Evolutionary conservation across 2,888 invertebrate genomes (phyloP), one percentile per base, ranked within the genome.

Genomic region (Latrodectus elegans): DNA sequence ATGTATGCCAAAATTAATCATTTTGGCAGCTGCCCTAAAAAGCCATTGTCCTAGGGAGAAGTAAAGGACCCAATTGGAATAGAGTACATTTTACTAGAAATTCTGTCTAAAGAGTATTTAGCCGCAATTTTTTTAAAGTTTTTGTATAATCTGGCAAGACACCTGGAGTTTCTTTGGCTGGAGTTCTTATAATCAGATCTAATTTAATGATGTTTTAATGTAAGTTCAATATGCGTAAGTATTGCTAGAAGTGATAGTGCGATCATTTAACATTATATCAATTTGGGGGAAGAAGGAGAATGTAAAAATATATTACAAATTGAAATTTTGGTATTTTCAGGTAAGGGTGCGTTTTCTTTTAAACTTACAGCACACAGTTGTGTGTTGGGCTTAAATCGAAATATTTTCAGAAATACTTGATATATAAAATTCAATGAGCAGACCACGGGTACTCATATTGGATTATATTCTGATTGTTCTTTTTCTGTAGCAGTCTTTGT

Each of bases 361-460:
- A 55, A 8, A 17, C 70, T 70, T 17, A n/a, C n/a, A 17, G 70
- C 4, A 52, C 83, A 76, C 68, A 55, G 11, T 70, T 55, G 49
- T 76, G 51, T 15, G 55, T 15, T 70, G 55, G 1, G 83, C 70
- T 49, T 67, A 38, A 70, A 51, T 83, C 83, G 12, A 76, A 10
- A 68, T 76, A 83, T 74, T 60, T 15, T 83, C 76, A 1, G 55
- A 38, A n/a, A 12, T 83, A 26, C 76, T 70, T n/a, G 80, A 80
- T 49, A 80, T 17, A 11, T 80, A 26, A 72, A 80, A 80, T 72
- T 72, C 80, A 11, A 71, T 26, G 22, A 64, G 72, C 11, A 26
- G 72, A 9, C 72, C 64, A 49, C 78, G 49, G 10, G 81, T 73
- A 22, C 26, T 15, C n/a, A 60, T 73, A 26, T 81, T 67, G 4